Base-by-base conservation (phyloP, 2,113 vertebrate species). In the Chionodraco myersi region DNA sequence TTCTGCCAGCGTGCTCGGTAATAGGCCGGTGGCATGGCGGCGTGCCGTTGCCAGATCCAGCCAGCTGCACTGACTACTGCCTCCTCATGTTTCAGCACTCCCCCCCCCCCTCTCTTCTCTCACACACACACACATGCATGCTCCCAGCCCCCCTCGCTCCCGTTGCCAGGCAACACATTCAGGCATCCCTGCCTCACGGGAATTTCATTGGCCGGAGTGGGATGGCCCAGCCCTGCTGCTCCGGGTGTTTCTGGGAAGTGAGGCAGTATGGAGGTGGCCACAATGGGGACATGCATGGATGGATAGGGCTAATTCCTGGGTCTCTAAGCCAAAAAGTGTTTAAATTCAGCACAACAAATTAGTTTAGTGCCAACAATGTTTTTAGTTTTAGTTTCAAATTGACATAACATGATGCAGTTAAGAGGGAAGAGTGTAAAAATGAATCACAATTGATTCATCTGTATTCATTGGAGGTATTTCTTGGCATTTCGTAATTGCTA, bases 101-200 rank as follows among this genome's bases (percentile, higher is more conserved):
- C 77, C 93, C 92, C 91, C 88, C n/a, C 45, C 11, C 0, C 6
- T 16, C 5, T 52, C 58, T 13, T 12, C 14, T 13, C 64, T 12
- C 53, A 9, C 26, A 18, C 59, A 59, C 73, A 65, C 52, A 66
- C 53, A 69, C 70, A 71, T 10, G 52, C 51, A 72, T 6, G 30
- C 79, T 48, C 77, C 26, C 83, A 77, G 0, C 65, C 67, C 65
- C 36, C 59, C 80, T 83, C 21, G 49, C 79, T 70, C 91, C 81
- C 23, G 96, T 99, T 97, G 96, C 97, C 96, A 97, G 95, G 97
- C 95, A 96, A 97, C 97, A 94, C 90, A 93, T 94, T 95, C 95
- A 93, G 93, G 94, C 94, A 94, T 95, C 91, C 70, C 41, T 81
- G 85, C 78, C 89, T 77, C 83, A 63, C 2, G 91, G 80, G 79